Base-by-base conservation (phyloP, 2,888 invertebrate genomes). In the Scelioninae gen. 1 region DNA sequence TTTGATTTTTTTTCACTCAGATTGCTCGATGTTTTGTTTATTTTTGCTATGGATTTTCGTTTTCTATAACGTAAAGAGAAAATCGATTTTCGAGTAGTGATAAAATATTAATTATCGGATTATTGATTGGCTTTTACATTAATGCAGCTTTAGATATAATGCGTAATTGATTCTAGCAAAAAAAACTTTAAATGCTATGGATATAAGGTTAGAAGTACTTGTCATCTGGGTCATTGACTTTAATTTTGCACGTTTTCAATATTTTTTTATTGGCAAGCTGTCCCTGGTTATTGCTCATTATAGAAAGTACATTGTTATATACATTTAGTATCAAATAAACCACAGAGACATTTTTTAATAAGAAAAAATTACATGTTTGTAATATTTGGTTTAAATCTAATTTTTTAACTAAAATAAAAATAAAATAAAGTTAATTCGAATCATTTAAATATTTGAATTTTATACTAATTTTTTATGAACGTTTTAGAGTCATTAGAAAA, bases 151-250 rank as follows among this genome's bases (percentile, higher is more conserved):
- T 23, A 23, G 23, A 23, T 23, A 23, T 9, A 38, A 38, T 38
- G 38, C 10, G 1, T 38, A 38, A 38, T 38, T 38, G 10, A 5
- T 9, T 38, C 5, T 38, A 1, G 23, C 2, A 34, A 53, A 23
- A 66, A 10, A 45, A 16, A n/a, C n/a, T n/a, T 16, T 32, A 23
- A 66, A 53, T 31, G 38, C n/a, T n/a, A n/a, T n/a, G n/a, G 5
- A 43, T 38, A 34, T 34, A 55, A 75, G 43, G 66, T 72, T 72
- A 62, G 15, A 72, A 53, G 43, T 75, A 75, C 75, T 62, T 75
- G 66, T 75, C 66, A 49, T 29, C 58, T 6, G 10, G 32, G 38
- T 58, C 34, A 58, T 40, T 75, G n/a, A 13, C n/a, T n/a, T 66
- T 40, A 29, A 7, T 56, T 51, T 75, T 49, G 0, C 38, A 49